Evolutionary conservation across 2,113 vertebrate species (phyloP).

Genomic region (Mormoops blainvillei): DNA sequence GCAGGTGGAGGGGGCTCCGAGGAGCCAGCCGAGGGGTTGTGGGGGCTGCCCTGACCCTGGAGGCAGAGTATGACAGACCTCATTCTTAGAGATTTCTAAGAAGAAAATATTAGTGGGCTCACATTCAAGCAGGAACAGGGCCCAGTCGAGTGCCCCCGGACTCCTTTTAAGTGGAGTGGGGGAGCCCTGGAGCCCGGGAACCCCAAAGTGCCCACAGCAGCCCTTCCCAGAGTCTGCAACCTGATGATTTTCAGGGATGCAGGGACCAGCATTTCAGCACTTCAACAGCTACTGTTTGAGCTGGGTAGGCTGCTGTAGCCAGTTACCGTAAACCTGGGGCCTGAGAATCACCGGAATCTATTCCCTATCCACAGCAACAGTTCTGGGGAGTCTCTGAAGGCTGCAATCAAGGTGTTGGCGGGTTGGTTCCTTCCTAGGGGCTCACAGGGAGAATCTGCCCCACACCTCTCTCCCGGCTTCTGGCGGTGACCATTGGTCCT

Average conservation of each 20-base stretch:
- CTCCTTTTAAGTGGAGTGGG: no score
- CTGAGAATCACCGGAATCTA: not conserved
- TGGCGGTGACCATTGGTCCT: not conserved
- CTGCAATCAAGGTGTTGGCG: not conserved
- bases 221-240: not conserved
- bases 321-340: not conserved
- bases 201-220: not conserved
- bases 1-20: fast-evolving
- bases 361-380: not conserved
- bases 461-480: not conserved
- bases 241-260: not conserved
- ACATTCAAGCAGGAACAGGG: not conserved
- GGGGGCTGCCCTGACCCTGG: not conserved
- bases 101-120: not conserved
- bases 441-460: no score
- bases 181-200: no score
- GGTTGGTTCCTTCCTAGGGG: not conserved
- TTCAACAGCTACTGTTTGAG: not conserved
- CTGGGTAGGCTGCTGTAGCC: no score
- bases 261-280: not conserved
- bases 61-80: not conserved
- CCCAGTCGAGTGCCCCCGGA: fast-evolving
- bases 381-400: not conserved
- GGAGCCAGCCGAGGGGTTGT: not conserved
- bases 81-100: not conserved